Base-by-base conservation (phyloP, 1,140 invertebrate species). In the Scaptomyza pallida region DNA sequence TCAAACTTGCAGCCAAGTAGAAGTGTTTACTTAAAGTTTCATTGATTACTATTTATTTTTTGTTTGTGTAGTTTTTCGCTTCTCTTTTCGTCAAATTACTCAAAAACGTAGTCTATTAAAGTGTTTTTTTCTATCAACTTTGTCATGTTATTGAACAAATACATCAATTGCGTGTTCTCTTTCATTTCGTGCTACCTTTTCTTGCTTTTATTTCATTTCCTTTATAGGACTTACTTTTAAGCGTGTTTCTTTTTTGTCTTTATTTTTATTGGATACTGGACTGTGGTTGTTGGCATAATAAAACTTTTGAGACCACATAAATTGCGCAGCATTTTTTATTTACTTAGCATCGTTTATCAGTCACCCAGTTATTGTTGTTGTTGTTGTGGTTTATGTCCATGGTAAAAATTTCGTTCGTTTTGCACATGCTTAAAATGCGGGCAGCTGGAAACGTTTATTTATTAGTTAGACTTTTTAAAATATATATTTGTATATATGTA, bases 381-480 rank as follows among this genome's bases (percentile, higher is more conserved):
- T 63, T 2, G 26, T 26, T 35, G 33, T 35, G 33, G 33, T 3
- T 35, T 12, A 3, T 35, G 33, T 4, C 26, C 5, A 40, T 19
- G 16, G 37, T n/a, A n/a, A n/a, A n/a, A n/a, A n/a, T n/a, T n/a
- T n/a, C 16, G 37, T 37, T 19, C 21, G 35, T 21, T 50, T 30
- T 65, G 52, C 45, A 67, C 54, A 33, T 78, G 35, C 60, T 75
- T 82, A 71, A 78, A 75, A 65, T 73, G 41, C 59, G 48, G 61
- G 40, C 67, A 73, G 68, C 79, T 80, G 80, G 63, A 60, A 59
- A 47, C 47, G 47, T 65, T 86, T 85, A 85, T 85, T 85, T 85
- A 85, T 85, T 86, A 77, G 81, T 65, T 73, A 78, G 81, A 86
- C 81, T 86, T 85, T 86, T 77, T 17, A 81, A 85, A 85, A 75